Conservation (phyloP, 2,888 invertebrate species). For the Chrysomela aeneicollis region DNA sequence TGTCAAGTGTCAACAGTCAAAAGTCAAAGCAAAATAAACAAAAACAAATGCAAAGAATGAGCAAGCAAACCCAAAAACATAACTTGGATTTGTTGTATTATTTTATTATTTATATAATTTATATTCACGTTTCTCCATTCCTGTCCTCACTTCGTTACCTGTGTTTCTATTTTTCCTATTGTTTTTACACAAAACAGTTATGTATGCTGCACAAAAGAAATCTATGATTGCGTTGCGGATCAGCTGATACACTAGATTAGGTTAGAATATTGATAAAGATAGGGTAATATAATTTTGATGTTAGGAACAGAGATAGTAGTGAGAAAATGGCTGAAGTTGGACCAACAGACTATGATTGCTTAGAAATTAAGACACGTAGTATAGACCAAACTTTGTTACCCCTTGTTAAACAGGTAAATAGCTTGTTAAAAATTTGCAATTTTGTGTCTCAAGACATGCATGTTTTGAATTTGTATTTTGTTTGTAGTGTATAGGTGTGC, state of each 20-base stretch:
- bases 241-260: neutral
- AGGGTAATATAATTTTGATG: slow-evolving; percentile 37
- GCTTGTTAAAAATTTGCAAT: slow-evolving; percentile 13
- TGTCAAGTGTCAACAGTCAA: too few relatives aligned
- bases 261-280: slow-evolving; percentile 38
- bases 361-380: slow-evolving; percentile 92
- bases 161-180: too few relatives aligned
- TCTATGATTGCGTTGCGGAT: too few relatives aligned
- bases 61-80: too few relatives aligned
- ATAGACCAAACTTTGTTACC: slow-evolving; percentile 94
- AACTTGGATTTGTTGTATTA: too few relatives aligned
- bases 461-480: slow-evolving; percentile 13
- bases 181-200: too few relatives aligned
- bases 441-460: slow-evolving; percentile 30
- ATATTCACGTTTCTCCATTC: too few relatives aligned
- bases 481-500: slow-evolving; percentile 45
- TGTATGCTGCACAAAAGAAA: too few relatives aligned
- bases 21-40: too few relatives aligned
- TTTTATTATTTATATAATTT: too few relatives aligned
- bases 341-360: slow-evolving; percentile 66
- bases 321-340: slow-evolving; percentile 68
- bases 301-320: slow-evolving; percentile 53
- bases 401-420: slow-evolving; percentile 89
- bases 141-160: too few relatives aligned
- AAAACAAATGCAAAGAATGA: too few relatives aligned